Evolutionary conservation across 2,797 vertebrate species (phyloP).

Genomic region (Rhabdophis nuchalis): DNA sequence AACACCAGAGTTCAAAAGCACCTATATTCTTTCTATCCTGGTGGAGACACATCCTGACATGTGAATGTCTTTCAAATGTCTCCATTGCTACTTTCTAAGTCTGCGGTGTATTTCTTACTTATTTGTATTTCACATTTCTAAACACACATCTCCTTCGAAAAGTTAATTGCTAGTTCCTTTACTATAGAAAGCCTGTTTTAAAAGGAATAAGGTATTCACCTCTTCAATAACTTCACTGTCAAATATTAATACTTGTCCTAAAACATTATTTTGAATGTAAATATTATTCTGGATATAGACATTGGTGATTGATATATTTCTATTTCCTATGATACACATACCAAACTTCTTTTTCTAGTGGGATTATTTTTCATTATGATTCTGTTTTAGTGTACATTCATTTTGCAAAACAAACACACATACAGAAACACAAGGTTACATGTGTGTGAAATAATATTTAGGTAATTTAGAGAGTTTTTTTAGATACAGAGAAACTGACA

Average conservation of each 20-base stretch:
- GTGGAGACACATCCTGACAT: background rate
- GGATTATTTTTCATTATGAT: background rate
- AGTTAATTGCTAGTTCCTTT: background rate
- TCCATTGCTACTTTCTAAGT: background rate
- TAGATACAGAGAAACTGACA: background rate
- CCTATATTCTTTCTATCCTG: background rate
- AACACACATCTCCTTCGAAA: background rate
- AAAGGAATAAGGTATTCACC: background rate
- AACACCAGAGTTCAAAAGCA: background rate
- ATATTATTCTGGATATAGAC: background rate
- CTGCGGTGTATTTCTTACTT: background rate
- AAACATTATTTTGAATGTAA: background rate
- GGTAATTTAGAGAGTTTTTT: background rate
- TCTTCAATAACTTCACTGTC: background rate
- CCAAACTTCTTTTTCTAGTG: background rate
- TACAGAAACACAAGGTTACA: background rate
- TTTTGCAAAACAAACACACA: background rate
- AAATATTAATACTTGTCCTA: background rate
- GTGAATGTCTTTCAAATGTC: background rate
- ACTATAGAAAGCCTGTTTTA: background rate
- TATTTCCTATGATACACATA: background rate
- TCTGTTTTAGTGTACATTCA: background rate
- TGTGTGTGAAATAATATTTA: background rate
- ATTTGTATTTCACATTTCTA: background rate
- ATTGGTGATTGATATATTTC: background rate